Evolutionary conservation across 2,113 vertebrate genomes (phyloP), one percentile per base, ranked within the genome.

Genomic region (Pao palembangensis): DNA sequence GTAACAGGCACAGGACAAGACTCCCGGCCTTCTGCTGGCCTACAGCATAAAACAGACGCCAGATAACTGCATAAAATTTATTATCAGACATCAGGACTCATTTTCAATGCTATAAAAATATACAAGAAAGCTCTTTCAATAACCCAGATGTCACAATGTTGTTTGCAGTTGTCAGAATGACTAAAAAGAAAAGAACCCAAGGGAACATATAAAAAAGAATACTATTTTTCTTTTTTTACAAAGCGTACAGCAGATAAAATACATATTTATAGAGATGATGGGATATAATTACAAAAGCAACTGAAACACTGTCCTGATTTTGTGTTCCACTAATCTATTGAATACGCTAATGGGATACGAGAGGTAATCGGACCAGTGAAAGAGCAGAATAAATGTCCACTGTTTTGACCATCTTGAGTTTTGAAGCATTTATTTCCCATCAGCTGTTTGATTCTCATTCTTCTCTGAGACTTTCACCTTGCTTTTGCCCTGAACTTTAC

Each of bases 401-500:
- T 38, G 8, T 38, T 8, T 38, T 10, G 34, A 31, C 5, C 2
- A 4, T 38, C 8, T 38, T 2, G 34, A 12, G 34, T 38, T 38
- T 11, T 38, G 34, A 38, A 38, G 34, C 2, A 2, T 12, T 38
- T 12, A 10, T 3, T 1, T 8, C 34, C 34, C 34, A 15, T 55
- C 20, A 51, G 61, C 38, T 19, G 8, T 60, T 69, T 73, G 89
- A 93, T 48, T 90, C n/a, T n/a, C n/a, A n/a, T n/a, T 76, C 43
- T 80, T 88, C 82, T 80, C 85, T 57, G 81, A 89, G 64, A 80
- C 87, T 80, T 87, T 90, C 69, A 88, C 61, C 17, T 48, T 89
- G 12, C 59, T 53, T 70, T 70, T 73, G 16, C 17, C 63, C 2
- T 68, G 69, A 48, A 79, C 34, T 64, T 58, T 82, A 61, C 46